Evolutionary conservation across 1,140 invertebrate species (phyloP).

Genomic region (Hyposmocoma kahamanoa): DNA sequence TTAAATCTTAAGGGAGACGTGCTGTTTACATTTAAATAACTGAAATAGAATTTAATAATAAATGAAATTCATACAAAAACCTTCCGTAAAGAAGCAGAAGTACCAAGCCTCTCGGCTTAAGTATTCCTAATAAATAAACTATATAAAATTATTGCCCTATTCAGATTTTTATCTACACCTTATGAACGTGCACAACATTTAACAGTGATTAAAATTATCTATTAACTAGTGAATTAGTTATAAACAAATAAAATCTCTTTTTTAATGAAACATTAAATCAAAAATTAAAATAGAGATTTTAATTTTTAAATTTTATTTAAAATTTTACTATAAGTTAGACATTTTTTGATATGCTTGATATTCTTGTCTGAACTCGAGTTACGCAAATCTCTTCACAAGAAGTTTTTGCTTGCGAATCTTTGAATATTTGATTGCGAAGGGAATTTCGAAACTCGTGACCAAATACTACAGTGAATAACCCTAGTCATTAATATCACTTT

Average conservation of each 20-base stretch:
- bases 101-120: too few relatives aligned
- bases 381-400: too few relatives aligned
- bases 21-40: too few relatives aligned
- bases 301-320: constrained; percentile 34
- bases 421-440: too few relatives aligned
- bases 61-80: too few relatives aligned
- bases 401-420: too few relatives aligned
- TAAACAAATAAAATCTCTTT: constrained; percentile 50
- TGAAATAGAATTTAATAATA: too few relatives aligned
- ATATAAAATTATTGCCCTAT: constrained; percentile 65
- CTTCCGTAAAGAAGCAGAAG: too few relatives aligned
- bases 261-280: constrained; percentile 37
- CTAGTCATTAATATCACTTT: constrained; percentile 14
- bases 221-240: constrained; percentile 52
- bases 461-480: too few relatives aligned
- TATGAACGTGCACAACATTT: constrained; percentile 70
- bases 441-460: too few relatives aligned
- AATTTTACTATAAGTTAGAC: constrained; percentile 46
- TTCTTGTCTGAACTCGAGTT: constrained; percentile 32
- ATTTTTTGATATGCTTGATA: constrained; percentile 69
- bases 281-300: constrained; percentile 41
- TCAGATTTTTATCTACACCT: constrained; percentile 46
- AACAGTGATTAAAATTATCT: constrained; percentile 71
- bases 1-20: too few relatives aligned
- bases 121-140: constrained; percentile 33